Evolutionary conservation across 2,797 vertebrate genomes (phyloP).

Genomic region (Semaprochilodus insignis): DNA sequence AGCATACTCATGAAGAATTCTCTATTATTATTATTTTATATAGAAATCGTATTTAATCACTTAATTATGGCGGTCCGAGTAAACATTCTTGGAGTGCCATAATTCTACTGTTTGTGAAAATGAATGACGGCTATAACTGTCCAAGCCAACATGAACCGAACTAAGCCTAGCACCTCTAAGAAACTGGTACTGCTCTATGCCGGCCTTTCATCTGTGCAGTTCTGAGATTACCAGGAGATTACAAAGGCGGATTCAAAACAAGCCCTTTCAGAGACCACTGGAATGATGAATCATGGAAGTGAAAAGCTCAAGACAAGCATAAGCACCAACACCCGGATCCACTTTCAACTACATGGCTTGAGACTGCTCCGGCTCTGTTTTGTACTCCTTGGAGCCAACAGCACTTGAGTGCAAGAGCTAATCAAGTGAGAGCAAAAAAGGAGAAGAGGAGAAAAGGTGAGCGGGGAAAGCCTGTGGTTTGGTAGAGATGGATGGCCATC

Average conservation of each 20-base stretch:
- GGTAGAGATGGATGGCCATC: conserved; percentile 24
- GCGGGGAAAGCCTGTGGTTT: conserved; percentile 31
- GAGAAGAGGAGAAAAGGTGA: background rate
- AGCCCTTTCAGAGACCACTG: background rate
- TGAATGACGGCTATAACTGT: background rate
- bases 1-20: background rate
- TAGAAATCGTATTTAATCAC: too few relatives aligned
- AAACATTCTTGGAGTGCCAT: too few relatives aligned
- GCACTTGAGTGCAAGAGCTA: background rate
- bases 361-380: background rate
- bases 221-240: background rate
- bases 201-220: background rate
- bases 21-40: too few relatives aligned
- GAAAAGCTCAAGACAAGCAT: conserved; percentile 13
- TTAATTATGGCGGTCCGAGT: too few relatives aligned
- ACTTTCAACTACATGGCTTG: background rate
- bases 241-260: background rate
- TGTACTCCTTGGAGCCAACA: background rate
- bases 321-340: conserved; percentile 3
- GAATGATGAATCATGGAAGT: background rate
- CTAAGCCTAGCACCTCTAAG: background rate
- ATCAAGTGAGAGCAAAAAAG: background rate
- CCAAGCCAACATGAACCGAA: background rate
- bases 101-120: too few relatives aligned
- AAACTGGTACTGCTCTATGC: background rate